Conservation (phyloP, 2,797 vertebrate genomes). For the Hemitrygon akajei region DNA sequence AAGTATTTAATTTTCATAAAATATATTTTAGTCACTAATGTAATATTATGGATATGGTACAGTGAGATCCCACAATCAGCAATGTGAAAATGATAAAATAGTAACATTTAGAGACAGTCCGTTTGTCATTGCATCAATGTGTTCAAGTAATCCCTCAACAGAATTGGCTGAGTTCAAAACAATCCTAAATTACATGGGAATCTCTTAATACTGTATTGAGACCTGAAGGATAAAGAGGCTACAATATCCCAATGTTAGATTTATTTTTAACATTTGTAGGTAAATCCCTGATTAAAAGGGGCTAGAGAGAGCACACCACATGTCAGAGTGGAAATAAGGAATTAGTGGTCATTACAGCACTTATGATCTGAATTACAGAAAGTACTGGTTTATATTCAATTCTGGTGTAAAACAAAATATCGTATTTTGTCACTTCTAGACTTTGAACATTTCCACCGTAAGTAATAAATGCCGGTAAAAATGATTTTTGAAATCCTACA, state of each 20-base stretch:
- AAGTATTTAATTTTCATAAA: not conserved
- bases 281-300: constrained; percentile 16
- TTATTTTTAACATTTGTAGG: constrained; percentile 8
- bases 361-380: not conserved
- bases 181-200: not conserved
- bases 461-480: not conserved
- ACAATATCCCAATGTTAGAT: not conserved
- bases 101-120: not conserved
- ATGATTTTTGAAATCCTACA: not conserved
- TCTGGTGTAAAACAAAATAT: not conserved
- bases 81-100: not conserved
- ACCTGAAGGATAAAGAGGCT: not conserved
- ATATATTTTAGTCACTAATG: not conserved
- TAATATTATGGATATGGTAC: too few species aligned
- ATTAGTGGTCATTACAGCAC: not conserved
- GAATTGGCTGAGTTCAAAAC: not conserved
- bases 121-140: not conserved
- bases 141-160: not conserved
- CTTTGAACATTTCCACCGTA: not conserved
- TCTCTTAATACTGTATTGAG: not conserved
- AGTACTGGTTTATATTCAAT: not conserved
- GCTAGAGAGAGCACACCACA: not conserved
- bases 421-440: not conserved
- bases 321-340: constrained; percentile 28
- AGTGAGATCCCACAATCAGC: not conserved